These are phyloP conservation scores for Machaerirhynchus nigripectus DNA, from an alignment of 2,113 vertebrate genomes.

Conservation along the genomic window DNA sequence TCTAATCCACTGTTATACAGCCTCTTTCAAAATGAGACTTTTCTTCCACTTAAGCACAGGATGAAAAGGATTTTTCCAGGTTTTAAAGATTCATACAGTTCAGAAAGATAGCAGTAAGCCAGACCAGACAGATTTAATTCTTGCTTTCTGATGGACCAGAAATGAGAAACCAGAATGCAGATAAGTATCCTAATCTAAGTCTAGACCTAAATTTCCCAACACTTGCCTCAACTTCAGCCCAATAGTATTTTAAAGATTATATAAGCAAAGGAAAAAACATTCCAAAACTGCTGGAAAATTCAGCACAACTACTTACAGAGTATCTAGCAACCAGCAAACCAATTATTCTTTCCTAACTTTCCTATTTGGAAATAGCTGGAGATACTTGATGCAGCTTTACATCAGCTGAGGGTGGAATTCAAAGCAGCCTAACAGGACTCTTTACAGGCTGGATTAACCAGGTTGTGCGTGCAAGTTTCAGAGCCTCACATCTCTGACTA, in stretches of 20 bases:
- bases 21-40: conserved; percentile 28
- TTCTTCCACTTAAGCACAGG: neutral
- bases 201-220: neutral
- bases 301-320: neutral
- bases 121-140: neutral
- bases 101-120: neutral
- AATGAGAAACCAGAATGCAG: neutral
- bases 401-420: neutral
- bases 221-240: neutral
- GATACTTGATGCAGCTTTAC: neutral
- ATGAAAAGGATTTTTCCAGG: neutral
- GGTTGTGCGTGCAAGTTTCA: neutral
- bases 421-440: neutral
- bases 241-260: neutral
- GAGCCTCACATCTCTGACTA: neutral
- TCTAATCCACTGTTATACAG: conserved; percentile 37
- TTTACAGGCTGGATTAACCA: neutral
- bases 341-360: neutral
- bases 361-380: neutral
- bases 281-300: neutral
- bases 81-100: neutral
- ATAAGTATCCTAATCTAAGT: neutral
- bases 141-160: neutral
- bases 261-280: neutral
- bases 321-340: neutral